phyloP scores from a whole-genome alignment of 1,140 invertebrate species.

The Xylocopa sonorina region DNA sequence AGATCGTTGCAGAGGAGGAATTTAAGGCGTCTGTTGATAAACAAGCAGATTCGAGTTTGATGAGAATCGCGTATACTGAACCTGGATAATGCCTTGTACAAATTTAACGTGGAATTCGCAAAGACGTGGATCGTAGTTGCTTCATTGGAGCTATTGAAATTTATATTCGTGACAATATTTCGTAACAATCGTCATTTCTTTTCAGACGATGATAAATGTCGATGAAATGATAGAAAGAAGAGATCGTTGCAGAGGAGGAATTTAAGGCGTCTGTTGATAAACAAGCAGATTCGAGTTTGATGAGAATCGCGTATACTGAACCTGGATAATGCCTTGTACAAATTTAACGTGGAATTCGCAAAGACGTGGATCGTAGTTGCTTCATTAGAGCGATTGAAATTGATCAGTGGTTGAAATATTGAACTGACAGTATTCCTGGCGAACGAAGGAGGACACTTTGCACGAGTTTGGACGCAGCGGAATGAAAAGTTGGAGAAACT shows the following conservation, averaged over 20 bases:
- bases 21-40: not conserved
- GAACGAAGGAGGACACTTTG: not conserved
- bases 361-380: not conserved
- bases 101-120: not conserved
- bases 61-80: no score
- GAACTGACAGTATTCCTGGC: not conserved
- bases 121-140: not conserved
- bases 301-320: not conserved
- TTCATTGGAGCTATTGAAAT: not conserved
- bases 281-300: not conserved
- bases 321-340: not conserved
- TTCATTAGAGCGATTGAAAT: not conserved
- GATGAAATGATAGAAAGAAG: no score
- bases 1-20: no score
- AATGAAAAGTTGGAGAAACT: not conserved
- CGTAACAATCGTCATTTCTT: no score
- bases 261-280: not conserved
- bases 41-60: no score
- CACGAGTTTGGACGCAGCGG: not conserved
- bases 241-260: no score
- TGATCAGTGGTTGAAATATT: slow-evolving; percentile 4
- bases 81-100: not conserved
- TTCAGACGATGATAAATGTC: no score
- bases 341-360: not conserved
- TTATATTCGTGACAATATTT: no score